These are phyloP conservation scores for Physeter macrocephalus DNA, from an alignment of 2,113 vertebrate genomes.

Conservation along the genomic window DNA sequence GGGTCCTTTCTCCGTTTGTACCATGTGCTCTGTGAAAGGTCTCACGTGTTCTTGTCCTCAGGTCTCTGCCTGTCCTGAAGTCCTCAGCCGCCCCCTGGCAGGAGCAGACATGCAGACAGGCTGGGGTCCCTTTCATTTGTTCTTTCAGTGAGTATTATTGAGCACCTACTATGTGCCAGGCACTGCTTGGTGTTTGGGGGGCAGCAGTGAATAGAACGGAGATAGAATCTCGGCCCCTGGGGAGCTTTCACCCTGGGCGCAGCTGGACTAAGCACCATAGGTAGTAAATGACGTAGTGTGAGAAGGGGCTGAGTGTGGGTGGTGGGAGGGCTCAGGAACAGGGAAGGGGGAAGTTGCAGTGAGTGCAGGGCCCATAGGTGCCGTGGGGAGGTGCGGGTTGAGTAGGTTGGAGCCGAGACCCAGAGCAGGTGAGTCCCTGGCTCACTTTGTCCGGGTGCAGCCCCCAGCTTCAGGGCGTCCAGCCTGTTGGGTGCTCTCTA, in stretches of 20 bases:
- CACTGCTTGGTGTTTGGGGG: neutral
- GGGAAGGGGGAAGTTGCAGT: no score
- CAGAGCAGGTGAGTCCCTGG: neutral
- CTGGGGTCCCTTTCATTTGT: neutral
- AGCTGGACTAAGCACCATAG: neutral
- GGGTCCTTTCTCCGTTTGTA: neutral
- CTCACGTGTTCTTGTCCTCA: neutral
- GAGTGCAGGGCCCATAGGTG: accelerated
- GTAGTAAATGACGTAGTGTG: accelerated
- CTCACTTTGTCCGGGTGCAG: accelerated
- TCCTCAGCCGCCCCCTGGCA: neutral
- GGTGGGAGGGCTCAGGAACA: accelerated
- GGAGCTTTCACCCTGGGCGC: neutral
- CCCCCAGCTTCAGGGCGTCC: neutral
- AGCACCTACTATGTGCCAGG: neutral
- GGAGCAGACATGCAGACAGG: neutral
- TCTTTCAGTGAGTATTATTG: neutral
- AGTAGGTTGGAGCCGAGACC: neutral
- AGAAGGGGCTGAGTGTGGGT: neutral
- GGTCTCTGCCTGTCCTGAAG: neutral
- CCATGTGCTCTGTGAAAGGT: neutral
- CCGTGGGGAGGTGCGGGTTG: accelerated
- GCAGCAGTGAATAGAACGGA: neutral
- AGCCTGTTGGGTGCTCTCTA: neutral
- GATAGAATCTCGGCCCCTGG: accelerated